A percentile compares a stretch with the other conserved stretches of the same genome.
Evolutionary conservation across 2,797 vertebrate species (phyloP).

Genomic region (Tachyglossus aculeatus): DNA sequence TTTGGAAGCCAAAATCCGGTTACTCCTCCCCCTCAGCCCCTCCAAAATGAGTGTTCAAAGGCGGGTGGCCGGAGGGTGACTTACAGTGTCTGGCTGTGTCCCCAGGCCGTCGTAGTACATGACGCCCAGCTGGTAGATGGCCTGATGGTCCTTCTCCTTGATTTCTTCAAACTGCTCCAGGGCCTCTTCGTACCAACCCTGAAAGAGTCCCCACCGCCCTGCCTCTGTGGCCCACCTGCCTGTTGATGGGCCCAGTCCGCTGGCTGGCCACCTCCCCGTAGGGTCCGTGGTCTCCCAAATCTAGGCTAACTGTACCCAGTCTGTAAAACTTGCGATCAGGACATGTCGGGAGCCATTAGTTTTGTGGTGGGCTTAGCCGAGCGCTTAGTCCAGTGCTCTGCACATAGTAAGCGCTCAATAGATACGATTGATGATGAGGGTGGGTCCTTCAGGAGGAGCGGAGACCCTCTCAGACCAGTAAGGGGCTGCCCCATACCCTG

Average conservation of each 20-base stretch:
- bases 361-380: too few species aligned
- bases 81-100: constrained; percentile 69
- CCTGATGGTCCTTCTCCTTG: constrained; percentile 76
- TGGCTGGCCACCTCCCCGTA: background rate
- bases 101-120: constrained; percentile 84
- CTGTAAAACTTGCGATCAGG: too few species aligned
- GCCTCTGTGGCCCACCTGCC: constrained; percentile 13
- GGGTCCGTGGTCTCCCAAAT: background rate
- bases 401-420: too few species aligned
- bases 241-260: background rate
- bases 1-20: too few species aligned
- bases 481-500: too few species aligned
- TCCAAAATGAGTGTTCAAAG: background rate
- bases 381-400: too few species aligned
- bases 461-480: too few species aligned
- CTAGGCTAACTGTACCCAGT: background rate
- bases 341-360: too few species aligned
- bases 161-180: constrained; percentile 76
- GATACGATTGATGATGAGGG: too few species aligned
- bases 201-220: constrained; percentile 12
- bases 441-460: too few species aligned
- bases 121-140: constrained; percentile 81
- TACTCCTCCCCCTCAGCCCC: background rate
- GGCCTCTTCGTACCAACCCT: constrained; percentile 79
- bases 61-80: constrained; percentile 36